Conservation (phyloP, 2,888 invertebrate genomes). For the Acleris holmiana region DNA sequence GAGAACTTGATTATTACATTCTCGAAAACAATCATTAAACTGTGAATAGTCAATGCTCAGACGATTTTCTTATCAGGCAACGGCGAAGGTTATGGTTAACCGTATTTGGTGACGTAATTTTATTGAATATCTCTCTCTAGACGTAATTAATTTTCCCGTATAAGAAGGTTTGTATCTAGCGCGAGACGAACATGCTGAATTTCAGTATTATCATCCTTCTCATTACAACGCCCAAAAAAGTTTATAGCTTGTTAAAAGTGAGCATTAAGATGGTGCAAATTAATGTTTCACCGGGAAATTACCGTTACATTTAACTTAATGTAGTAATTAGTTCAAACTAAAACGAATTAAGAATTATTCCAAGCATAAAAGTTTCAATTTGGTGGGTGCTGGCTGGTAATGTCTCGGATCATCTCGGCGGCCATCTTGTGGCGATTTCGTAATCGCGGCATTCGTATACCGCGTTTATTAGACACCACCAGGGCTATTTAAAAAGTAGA, state of each 20-base stretch:
- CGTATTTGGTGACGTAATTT: too few species aligned
- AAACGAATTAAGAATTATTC: constrained; percentile 38
- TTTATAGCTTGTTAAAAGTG: too few species aligned
- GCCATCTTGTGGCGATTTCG: constrained; percentile 57
- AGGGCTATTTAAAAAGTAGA: constrained; percentile 41
- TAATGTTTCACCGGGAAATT: too few species aligned
- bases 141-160: too few species aligned
- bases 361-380: constrained; percentile 59
- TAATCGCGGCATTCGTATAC: too few species aligned
- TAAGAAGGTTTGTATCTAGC: too few species aligned
- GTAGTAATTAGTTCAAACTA: constrained; percentile 10
- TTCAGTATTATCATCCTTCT: too few species aligned
- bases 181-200: too few species aligned
- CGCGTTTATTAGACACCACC: constrained; percentile 54
- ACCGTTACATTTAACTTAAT: not conserved
- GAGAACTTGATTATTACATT: not conserved
- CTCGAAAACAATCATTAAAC: not conserved
- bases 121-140: too few species aligned
- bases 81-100: too few species aligned
- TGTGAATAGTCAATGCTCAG: not conserved
- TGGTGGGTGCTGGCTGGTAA: constrained; percentile 51
- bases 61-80: not conserved
- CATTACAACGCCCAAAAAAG: too few species aligned
- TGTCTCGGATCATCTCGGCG: constrained; percentile 50
- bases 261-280: too few species aligned